These are phyloP conservation scores for Leptothorax acervorum DNA, from an alignment of 2,888 invertebrate genomes.

Conservation along the genomic window DNA sequence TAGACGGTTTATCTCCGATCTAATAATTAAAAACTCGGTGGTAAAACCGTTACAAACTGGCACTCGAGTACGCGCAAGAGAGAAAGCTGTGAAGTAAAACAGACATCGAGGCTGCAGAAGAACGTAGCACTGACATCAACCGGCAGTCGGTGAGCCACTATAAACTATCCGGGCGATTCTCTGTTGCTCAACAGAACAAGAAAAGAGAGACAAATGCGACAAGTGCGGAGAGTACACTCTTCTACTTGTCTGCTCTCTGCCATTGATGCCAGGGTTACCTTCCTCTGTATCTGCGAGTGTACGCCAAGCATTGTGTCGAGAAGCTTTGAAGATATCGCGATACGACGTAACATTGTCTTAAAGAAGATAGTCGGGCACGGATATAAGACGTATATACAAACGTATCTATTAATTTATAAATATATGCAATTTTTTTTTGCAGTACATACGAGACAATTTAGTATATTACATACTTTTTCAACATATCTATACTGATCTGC, in stretches of 20 bases:
- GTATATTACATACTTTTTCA: not conserved
- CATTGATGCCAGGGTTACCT: conserved; percentile 24
- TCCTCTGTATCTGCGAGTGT: conserved; percentile 6
- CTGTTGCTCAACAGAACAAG: conserved; percentile 36
- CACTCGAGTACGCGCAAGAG: not conserved
- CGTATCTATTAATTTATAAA: conserved; percentile 8
- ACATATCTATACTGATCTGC: not conserved
- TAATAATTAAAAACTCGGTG: not conserved
- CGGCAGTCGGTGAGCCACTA: conserved; percentile 59
- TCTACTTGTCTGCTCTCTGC: conserved; percentile 10
- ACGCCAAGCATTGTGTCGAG: conserved; percentile 31
- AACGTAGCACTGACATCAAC: conserved; percentile 64
- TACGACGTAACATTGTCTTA: conserved; percentile 7
- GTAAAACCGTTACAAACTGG: not conserved
- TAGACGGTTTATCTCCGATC: not conserved
- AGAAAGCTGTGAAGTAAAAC: conserved; percentile 3
- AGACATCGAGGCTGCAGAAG: conserved; percentile 33
- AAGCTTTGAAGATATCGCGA: conserved; percentile 10
- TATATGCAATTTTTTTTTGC: not conserved
- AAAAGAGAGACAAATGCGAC: conserved; percentile 36
- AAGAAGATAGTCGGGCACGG: conserved; percentile 26
- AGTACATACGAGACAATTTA: not conserved
- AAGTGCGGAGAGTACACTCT: conserved; percentile 26
- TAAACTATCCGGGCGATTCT: conserved; percentile 57
- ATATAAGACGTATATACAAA: not conserved